Conservation (phyloP, 2,888 invertebrate genomes). For the Anthoptus insignis region DNA sequence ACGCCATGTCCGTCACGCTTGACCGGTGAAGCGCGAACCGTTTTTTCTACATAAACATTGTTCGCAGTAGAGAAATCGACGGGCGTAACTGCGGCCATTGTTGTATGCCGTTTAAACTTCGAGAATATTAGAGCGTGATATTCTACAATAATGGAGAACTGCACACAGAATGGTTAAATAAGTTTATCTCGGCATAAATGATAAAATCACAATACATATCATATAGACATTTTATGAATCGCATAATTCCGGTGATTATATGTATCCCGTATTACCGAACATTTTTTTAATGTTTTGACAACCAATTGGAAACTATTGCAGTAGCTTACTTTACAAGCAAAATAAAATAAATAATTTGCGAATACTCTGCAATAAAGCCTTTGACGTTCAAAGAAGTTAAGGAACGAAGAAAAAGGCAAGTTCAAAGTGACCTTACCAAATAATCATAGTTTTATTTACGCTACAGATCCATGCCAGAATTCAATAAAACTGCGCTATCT, state of each 20-base stretch:
- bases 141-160: slow-evolving; percentile 70
- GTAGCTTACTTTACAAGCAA: too few species aligned
- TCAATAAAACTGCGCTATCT: too few species aligned
- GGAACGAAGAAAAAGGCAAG: too few species aligned
- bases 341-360: too few species aligned
- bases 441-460: too few species aligned
- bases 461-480: too few species aligned
- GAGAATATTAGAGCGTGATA: slow-evolving; percentile 84
- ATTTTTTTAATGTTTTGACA: too few species aligned
- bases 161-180: slow-evolving; percentile 33
- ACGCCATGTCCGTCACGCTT: slow-evolving; percentile 81
- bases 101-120: slow-evolving; percentile 77
- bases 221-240: neutral
- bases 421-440: too few species aligned
- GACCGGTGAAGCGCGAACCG: slow-evolving; percentile 73
- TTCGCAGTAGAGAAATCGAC: slow-evolving; percentile 84
- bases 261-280: too few species aligned
- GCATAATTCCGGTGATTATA: neutral
- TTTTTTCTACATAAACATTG: slow-evolving; percentile 85
- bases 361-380: too few species aligned
- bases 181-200: slow-evolving; percentile 25
- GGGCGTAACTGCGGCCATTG: slow-evolving; percentile 82
- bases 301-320: too few species aligned
- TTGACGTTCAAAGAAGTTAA: too few species aligned
- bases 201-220: slow-evolving; percentile 10